Evolutionary conservation across 2,888 invertebrate species (phyloP), one percentile per base, ranked within the genome.

Genomic region (Cephus sareptanus): DNA sequence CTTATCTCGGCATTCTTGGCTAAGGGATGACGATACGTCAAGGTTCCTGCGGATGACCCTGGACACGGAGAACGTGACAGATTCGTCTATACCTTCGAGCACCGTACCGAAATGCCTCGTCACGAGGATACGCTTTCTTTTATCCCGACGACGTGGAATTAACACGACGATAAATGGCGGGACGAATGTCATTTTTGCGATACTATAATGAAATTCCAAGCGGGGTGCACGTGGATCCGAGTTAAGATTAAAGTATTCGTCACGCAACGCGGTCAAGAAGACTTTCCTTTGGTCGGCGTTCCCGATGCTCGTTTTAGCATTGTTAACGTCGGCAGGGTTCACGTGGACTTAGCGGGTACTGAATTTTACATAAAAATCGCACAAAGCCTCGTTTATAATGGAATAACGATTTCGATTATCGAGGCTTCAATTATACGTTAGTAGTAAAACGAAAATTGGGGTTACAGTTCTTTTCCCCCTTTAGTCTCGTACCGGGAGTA

Each of bases 181-280:
- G 78, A 78, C 56, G 69, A 79, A 76, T 73, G 76, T 76, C 74
- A 71, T 75, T 79, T 80, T 73, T 80, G 77, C 77, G 75, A 79
- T 82, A 82, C 79, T 23, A 56, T 56, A 56, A 56, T 56, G 56
- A 56, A 56, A 56, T 56, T 56, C 56, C 56, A 56, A 56, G 56
- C 56, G 56, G 56, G 56, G 56, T 56, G 56, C 56, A 23, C 56
- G 56, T 56, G 56, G 56, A 56, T 56, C 56, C 56, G 56, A 56
- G 56, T 56, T 56, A 56, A 56, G 56, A 56, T 56, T 56, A 56
- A 56, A 23, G 56, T 56, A 56, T 56, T 56, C 56, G 56, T 56
- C 56, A 56, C 56, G 56, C 56, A 6, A 23, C 23, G 56, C 2
- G 56, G 23, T 23, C 23, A 56, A 56, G 56, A 56, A 56, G 56